Conservation (phyloP, 1,140 invertebrate genomes). For the Melanaphis sacchari region DNA sequence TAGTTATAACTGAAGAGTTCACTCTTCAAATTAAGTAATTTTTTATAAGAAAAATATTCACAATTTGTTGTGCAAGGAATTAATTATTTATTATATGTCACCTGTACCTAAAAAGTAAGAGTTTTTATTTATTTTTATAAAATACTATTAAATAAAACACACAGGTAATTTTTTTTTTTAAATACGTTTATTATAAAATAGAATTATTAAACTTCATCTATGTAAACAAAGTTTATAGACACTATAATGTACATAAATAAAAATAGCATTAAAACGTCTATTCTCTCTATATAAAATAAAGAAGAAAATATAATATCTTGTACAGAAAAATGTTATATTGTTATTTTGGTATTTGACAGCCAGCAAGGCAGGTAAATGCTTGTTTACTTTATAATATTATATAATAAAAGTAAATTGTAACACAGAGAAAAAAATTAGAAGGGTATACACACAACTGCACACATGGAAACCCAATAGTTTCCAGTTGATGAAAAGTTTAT, state of each 20-base stretch:
- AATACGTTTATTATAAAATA: conserved; percentile 47
- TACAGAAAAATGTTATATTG: conserved; percentile 25
- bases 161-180: not conserved
- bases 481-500: not conserved
- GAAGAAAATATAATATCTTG: conserved; percentile 30
- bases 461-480: not conserved
- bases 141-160: not conserved
- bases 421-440: not conserved
- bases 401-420: conserved; percentile 8
- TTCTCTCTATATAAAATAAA: conserved; percentile 35
- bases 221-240: conserved; percentile 36
- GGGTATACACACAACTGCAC: conserved; percentile 6
- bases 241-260: conserved; percentile 44
- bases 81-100: too few relatives aligned
- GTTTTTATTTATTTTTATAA: not conserved
- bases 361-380: not conserved
- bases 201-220: conserved; percentile 38
- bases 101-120: not conserved
- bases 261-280: conserved; percentile 40
- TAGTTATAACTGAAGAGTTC: too few relatives aligned
- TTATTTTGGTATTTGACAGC: not conserved
- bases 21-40: not conserved
- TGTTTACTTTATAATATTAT: conserved; percentile 18
- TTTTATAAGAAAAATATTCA: not conserved
- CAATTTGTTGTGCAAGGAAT: not conserved